Conservation (phyloP, 1,140 invertebrate species). For the Heliconius nattereri region DNA sequence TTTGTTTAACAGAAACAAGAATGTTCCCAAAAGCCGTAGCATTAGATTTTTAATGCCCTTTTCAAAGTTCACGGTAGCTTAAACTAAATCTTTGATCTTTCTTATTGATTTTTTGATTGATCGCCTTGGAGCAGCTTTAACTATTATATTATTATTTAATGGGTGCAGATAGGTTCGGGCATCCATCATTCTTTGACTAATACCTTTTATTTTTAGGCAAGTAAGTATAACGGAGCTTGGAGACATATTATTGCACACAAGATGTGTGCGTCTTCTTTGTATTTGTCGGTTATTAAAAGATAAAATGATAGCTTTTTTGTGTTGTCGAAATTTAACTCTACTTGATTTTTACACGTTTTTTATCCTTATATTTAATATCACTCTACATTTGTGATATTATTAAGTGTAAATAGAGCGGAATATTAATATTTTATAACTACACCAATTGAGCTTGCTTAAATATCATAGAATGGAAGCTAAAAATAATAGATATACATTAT, state of each 20-base stretch:
- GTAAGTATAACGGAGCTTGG: not conserved
- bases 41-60: slow-evolving; percentile 33
- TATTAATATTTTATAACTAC: too few species aligned
- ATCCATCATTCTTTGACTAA: slow-evolving; percentile 75
- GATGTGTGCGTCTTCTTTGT: not conserved
- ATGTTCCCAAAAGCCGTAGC: not conserved
- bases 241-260: not conserved
- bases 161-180: slow-evolving; percentile 61
- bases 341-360: too few species aligned
- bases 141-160: slow-evolving; percentile 80
- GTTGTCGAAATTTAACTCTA: too few species aligned
- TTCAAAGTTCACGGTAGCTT: slow-evolving; percentile 65
- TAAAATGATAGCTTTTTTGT: too few species aligned
- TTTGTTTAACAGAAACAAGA: not conserved
- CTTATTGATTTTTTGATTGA: slow-evolving; percentile 76
- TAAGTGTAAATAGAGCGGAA: too few species aligned
- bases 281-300: too few species aligned
- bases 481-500: too few species aligned
- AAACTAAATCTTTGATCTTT: slow-evolving; percentile 63
- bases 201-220: slow-evolving; percentile 22
- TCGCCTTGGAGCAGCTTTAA: slow-evolving; percentile 55
- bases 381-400: too few species aligned
- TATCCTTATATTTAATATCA: too few species aligned
- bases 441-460: too few species aligned
- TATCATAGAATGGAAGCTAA: too few species aligned